Base-by-base conservation (phyloP, 2,888 invertebrate genomes). In the Alitta virens region DNA sequence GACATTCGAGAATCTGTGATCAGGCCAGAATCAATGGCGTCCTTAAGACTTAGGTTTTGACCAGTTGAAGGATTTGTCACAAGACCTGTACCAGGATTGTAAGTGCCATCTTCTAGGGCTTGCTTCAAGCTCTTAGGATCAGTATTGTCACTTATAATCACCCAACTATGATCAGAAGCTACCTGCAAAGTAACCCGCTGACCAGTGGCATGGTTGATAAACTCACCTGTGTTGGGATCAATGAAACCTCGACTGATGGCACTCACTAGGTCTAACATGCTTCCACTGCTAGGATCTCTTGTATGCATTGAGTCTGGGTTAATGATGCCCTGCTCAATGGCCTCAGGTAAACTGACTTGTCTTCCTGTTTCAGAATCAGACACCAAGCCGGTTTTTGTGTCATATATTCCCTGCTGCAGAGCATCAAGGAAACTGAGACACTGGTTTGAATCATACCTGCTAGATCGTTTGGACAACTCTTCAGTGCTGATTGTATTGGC, bases 311-410 rank as follows among this genome's bases (percentile, higher is more conserved):
- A 9, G 1, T 57, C 50, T 3, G 78, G 71, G 74, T 85, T 79
- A 72, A 83, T 74, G 57, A 82, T 71, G 43, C 77, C 77, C 54
- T 79, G 21, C 18, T 73, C 65, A 18, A 78, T 64, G 49, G 96
- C 95, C 81, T 92, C 88, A 75, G 87, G 85, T 68, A 96, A 86
- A n/a, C 94, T 91, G 58, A 95, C 84, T 84, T 93, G 90, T 50
- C 86, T 86, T 75, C 91, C 91, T 58, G 87, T 87, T 78, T 87
- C 87, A 62, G 91, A 88, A 83, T 95, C 91, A 68, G 95, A 86
- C 49, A 71, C 67, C 38, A 75, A 76, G 2, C 57, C 50, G 38
- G 74, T 74, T 23, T 68, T 64, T 23, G 73, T 65, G 67, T 80
- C 74, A 33, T 79, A 88, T 62, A 92, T 87, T 7, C 91, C 72